Evolutionary conservation across 2,113 vertebrate species (phyloP).

Genomic region (Erpornis zantholeuca): DNA sequence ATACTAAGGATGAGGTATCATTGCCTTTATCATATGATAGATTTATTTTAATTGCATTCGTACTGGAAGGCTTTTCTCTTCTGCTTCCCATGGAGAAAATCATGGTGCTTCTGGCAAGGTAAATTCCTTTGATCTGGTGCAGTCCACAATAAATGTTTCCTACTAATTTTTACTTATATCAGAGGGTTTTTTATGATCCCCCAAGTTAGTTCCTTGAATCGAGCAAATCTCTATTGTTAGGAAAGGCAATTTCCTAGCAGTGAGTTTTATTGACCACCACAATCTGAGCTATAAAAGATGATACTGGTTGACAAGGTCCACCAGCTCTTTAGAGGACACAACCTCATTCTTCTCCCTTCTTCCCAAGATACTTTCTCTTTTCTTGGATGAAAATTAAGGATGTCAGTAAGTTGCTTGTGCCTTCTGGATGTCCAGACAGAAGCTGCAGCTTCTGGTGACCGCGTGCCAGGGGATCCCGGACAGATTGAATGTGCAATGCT

Average conservation of each 20-base stretch:
- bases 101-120: background rate
- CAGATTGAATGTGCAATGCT: background rate
- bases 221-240: background rate
- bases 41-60: background rate
- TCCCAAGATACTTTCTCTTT: background rate
- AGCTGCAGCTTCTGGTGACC: background rate
- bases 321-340: background rate
- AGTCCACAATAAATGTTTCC: background rate
- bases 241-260: background rate
- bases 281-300: background rate
- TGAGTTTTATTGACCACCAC: background rate
- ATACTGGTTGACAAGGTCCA: background rate
- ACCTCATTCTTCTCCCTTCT: background rate
- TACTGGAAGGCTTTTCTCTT: background rate
- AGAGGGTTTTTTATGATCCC: background rate
- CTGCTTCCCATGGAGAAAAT: background rate
- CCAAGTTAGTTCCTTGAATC: background rate
- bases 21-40: background rate
- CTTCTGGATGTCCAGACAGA: slow-evolving; percentile 14
- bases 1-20: background rate
- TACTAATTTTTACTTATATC: background rate
- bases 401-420: background rate
- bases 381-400: background rate
- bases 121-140: background rate
- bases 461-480: fast-evolving